Conservation (phyloP, 2,113 vertebrate species). For the Clinocottus analis region DNA sequence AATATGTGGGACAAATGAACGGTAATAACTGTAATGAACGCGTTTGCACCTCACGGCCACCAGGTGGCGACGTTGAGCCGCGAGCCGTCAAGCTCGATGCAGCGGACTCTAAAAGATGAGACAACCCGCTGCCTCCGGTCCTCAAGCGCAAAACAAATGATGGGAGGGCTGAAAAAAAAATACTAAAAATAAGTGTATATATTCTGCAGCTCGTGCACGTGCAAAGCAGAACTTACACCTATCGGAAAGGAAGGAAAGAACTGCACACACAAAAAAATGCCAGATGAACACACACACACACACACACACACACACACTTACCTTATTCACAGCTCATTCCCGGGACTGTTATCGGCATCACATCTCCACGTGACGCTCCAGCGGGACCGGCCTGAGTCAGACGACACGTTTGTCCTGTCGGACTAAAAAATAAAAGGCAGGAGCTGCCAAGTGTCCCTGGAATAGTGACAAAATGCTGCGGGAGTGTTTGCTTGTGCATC, state of each 20-base stretch:
- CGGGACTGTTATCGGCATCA: constrained; percentile 20
- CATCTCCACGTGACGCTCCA: constrained; percentile 35
- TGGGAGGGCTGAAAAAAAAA: neutral
- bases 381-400: constrained; percentile 51
- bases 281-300: neutral
- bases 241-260: neutral
- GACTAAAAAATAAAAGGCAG: constrained; percentile 26
- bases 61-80: constrained; percentile 46
- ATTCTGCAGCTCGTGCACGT: neutral
- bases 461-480: constrained; percentile 30
- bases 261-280: neutral
- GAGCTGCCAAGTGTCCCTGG: neutral
- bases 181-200: neutral
- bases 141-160: neutral
- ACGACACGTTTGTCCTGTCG: constrained; percentile 33
- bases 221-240: neutral
- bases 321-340: constrained; percentile 42
- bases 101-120: constrained; percentile 4
- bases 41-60: constrained; percentile 12
- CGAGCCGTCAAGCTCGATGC: constrained; percentile 6
- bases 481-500: constrained; percentile 32
- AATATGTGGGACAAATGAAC: too few species aligned
- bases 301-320: neutral
- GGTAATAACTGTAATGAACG: too few species aligned
- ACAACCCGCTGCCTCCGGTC: constrained; percentile 13